Base-by-base conservation (phyloP, 2,113 vertebrate genomes). In the Rhagologus leucostigma region DNA sequence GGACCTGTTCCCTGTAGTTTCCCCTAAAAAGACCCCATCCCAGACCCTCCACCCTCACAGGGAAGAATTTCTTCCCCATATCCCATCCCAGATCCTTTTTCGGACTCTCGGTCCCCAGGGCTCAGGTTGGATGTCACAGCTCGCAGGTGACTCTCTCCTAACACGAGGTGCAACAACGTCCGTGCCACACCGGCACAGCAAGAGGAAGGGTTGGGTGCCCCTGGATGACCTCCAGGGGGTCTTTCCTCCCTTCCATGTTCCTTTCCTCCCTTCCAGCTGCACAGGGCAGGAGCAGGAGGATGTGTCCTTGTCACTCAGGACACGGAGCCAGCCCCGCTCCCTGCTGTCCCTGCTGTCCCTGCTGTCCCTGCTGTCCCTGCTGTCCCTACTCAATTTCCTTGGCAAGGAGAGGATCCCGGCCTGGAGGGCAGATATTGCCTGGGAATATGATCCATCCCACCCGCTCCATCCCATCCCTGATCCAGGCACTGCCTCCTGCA, bases 61-160 rank as follows among this genome's bases (percentile, higher is more conserved):
- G 37, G 37, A 41, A 15, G 26, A 29, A 21, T 30, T 63, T 21
- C 60, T 13, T 19, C 37, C 37, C 60, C 12, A 2, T 3, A 30
- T 14, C 21, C 68, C 46, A 49, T 20, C 42, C n/a, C n/a, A 41
- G 8, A 4, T 3, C 50, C 15, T 41, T 11, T 60, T 10, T 8
- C 68, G 46, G 39, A n/a, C 9, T 60, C 56, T 53, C 46, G 39
- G n/a, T 62, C 24, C 50, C 71, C 55, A 41, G 24, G 26, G 16
- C 0, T 0, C 26, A 7, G 41, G 35, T 6, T 23, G 41, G 41
- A 15, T 65, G 42, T 49, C 73, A 37, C n/a, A 4, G 6, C 46
- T n/a, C 8, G 5, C 23, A 50, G 79, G 39, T 32, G 17, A 13
- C 46, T 78, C 62, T 30, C 39, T 29, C n/a, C 57, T 5, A 30